Conservation (phyloP, 1,140 invertebrate genomes). For the Forficula auricularia region DNA sequence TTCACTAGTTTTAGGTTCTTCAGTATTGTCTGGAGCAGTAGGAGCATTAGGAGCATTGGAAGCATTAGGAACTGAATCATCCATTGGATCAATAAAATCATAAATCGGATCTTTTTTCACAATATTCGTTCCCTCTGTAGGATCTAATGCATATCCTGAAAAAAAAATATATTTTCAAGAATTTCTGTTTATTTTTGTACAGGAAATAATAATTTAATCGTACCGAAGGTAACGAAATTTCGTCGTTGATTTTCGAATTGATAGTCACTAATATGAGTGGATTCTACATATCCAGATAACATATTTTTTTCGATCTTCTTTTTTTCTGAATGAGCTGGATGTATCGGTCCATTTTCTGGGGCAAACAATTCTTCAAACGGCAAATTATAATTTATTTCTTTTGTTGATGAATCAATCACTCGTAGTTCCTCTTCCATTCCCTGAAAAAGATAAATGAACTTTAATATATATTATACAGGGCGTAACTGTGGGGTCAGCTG, state of each 20-base stretch:
- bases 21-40: too few relatives aligned
- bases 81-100: too few relatives aligned
- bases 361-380: slow-evolving; percentile 89
- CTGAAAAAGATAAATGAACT: too few relatives aligned
- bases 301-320: slow-evolving; percentile 77
- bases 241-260: slow-evolving; percentile 95
- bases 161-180: slow-evolving; percentile 9
- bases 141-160: slow-evolving; percentile 83
- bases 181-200: too few relatives aligned
- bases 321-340: slow-evolving; percentile 81
- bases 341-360: slow-evolving; percentile 75
- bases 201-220: not conserved
- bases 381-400: slow-evolving; percentile 80
- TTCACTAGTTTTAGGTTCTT: too few relatives aligned
- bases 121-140: too few relatives aligned
- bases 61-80: slow-evolving; percentile 48
- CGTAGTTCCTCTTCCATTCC: slow-evolving; percentile 34
- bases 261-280: slow-evolving; percentile 88
- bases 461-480: too few relatives aligned
- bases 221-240: slow-evolving; percentile 29
- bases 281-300: slow-evolving; percentile 85
- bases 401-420: slow-evolving; percentile 50
- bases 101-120: too few relatives aligned
- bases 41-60: slow-evolving; percentile 38
- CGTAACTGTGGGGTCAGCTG: too few relatives aligned